Conservation (phyloP, 2,113 vertebrate genomes). For the Colossoma macropomum region DNA sequence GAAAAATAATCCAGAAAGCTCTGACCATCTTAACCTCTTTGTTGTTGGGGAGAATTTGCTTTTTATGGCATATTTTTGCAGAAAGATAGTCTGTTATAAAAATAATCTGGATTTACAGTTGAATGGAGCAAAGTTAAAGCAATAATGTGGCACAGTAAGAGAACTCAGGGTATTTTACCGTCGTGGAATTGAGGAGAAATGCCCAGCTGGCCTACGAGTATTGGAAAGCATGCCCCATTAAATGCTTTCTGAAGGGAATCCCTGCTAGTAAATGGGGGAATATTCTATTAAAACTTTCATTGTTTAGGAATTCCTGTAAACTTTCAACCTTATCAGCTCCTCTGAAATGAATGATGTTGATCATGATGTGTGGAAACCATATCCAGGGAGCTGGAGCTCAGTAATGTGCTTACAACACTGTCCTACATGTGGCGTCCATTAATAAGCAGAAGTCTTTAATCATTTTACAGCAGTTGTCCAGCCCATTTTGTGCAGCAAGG, state of each 20-base stretch:
- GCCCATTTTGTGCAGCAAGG: too few relatives aligned
- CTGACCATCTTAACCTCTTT: neutral
- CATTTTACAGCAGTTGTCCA: neutral
- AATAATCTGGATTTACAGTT: constrained; percentile 1
- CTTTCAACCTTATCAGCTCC: neutral
- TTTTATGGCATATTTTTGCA: neutral
- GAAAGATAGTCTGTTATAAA: neutral
- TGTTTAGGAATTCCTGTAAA: neutral
- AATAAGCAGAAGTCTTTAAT: neutral
- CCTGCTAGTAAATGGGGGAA: neutral
- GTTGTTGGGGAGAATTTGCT: neutral
- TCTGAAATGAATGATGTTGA: constrained; percentile 16
- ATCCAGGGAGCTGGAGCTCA: constrained; percentile 21
- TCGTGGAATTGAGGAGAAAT: neutral
- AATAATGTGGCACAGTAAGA: neutral
- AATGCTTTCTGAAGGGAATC: neutral
- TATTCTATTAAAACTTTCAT: neutral
- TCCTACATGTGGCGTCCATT: constrained; percentile 29
- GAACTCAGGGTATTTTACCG: neutral
- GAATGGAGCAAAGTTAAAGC: neutral
- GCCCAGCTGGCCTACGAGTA: neutral
- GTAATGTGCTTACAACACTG: constrained; percentile 18
- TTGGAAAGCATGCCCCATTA: neutral
- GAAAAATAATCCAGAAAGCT: neutral
- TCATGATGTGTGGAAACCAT: neutral